A percentile compares a stretch with the other conserved stretches of the same genome.
phyloP scores from a whole-genome alignment of 2,797 vertebrate genomes.

The Aphelocoma californica region DNA sequence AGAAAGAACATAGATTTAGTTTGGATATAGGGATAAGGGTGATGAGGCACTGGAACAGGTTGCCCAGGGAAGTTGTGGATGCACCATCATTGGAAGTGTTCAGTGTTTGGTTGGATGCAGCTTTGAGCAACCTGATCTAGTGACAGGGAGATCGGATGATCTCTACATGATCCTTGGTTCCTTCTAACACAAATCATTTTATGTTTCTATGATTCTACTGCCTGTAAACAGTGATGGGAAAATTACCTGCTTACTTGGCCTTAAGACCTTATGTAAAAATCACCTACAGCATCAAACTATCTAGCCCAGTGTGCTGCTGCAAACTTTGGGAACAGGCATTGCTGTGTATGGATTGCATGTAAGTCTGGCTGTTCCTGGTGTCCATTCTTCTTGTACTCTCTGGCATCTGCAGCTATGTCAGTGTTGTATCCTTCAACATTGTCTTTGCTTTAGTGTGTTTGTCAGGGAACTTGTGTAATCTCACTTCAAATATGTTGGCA shows the following conservation, averaged over 20 bases:
- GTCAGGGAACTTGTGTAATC: background rate
- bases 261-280: background rate
- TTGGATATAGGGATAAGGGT: background rate
- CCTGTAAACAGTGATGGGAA: background rate
- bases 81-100: background rate
- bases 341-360: rapidly evolving
- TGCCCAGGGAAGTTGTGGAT: background rate
- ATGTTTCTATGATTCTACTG: background rate
- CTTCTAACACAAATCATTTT: background rate
- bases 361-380: background rate
- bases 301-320: background rate
- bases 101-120: background rate
- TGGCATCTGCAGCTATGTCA: background rate
- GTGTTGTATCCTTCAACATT: background rate
- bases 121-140: background rate
- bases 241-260: background rate
- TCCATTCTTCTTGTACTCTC: background rate
- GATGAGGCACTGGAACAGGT: background rate
- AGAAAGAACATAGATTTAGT: background rate
- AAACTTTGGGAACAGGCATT: background rate
- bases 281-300: background rate
- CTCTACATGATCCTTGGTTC: background rate
- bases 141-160: background rate
- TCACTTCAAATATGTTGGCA: background rate
- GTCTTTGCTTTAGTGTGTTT: background rate